Base-by-base conservation (phyloP, 1,140 invertebrate genomes). In the Oryzaephilus surinamensis region DNA sequence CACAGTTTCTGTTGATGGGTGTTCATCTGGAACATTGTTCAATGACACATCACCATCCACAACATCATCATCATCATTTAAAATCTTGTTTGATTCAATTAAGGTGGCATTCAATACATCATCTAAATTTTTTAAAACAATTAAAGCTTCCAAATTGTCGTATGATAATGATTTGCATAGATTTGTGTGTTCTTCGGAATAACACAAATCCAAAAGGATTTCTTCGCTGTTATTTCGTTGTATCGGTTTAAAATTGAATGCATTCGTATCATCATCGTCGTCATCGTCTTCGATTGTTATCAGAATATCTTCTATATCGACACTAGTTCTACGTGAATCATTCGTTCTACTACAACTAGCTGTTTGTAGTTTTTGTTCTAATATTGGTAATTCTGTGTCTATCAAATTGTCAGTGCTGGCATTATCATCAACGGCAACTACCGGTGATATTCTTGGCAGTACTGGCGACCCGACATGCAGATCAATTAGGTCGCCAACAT, bases 251-350 rank as follows among this genome's bases (percentile, higher is more conserved):
- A 32, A 6, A 36, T 19, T 16, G 12, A 13, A n/a, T 18, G 4
- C 11, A 14, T 18, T 14, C 10, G 14, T 41, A 10, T 27, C 27
- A 16, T 12, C n/a, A 18, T 26, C 8, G 8, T 35, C 31, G 21
- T 34, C 27, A 16, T 50, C 38, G 35, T 54, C 54, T 20, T 60
- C 55, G 14, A 59, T 52, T 6, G 50, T 43, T 16, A 60, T 58
- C 12, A 60, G 32, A 38, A 60, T 58, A 23, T 60, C 55, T 36
- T 60, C 57, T 2, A 60, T 41, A 33, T 58, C 55, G 3, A 60
- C 39, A 13, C 46, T 52, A 26, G 34, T 23, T 21, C 41, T 18
- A 27, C 46, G 39, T n/a, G 41, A 43, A n/a, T 49, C 21, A n/a
- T 27, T 38, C 17, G 16, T 16, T 21, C 11, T 24, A 24, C 11